Base-by-base conservation (phyloP, 2,113 vertebrate genomes). In the Dinomys branickii region DNA sequence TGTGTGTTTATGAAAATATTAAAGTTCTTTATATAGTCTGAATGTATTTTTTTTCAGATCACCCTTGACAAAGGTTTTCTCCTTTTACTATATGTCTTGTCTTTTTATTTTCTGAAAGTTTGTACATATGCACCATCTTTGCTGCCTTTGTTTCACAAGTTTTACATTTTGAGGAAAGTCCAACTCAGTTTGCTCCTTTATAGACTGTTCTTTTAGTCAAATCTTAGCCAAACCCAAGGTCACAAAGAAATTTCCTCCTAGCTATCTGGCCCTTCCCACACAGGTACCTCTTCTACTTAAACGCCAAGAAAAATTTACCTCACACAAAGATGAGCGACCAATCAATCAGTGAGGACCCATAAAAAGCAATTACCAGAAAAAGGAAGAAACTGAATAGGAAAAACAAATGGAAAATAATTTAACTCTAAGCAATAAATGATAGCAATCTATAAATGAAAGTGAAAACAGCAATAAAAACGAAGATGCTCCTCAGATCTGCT, bases 341-440 rank as follows among this genome's bases (percentile, higher is more conserved):
- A 50, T 44, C 28, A 93, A 56, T 63, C 13, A 84, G n/a, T 9
- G 61, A 88, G 59, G 50, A 88, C 58, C 22, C 52, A 90, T 16
- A 77, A 8, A 84, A 78, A 84, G 30, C 4, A 56, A 84, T 54
- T 71, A 77, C 17, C 30, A 90, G 41, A 84, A 78, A 91, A 85
- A 44, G 28, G 9, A 10, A 3, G 67, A 91, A 78, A 91, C 11
- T 65, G 5, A 94, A 91, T 3, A 86, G 38, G 77, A 87, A 88
- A 86, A 86, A 69, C 47, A 96, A 96, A 82, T 10, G 35, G 83
- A 75, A 16, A 94, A 52, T 67, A 90, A 94, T 65, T 83, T 91
- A 88, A 83, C 28, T 88, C 50, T 35, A 24, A 85, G 20, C 33
- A 87, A 75, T 65, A 86, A 93, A 38, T 47, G 26, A 88, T 0